Percentiles rank a stretch among this genome's conserved stretches.
Evolutionary conservation across 1,140 invertebrate species (phyloP).

Genomic region (Aphelenchoides avenae): DNA sequence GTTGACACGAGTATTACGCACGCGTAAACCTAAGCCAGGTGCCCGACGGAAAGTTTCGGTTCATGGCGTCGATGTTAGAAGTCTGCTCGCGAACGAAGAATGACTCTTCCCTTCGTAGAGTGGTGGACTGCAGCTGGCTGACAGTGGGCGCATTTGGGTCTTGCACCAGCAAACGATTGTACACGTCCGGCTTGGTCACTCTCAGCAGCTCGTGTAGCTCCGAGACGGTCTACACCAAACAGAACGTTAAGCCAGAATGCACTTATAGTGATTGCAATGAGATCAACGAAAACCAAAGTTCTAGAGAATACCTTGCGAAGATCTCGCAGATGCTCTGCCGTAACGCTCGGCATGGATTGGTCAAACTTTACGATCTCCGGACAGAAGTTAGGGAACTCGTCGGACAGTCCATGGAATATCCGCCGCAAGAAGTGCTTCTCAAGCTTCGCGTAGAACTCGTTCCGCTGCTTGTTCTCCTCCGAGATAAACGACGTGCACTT

Average conservation of each 20-base stretch:
- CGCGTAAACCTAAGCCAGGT: slow-evolving; percentile 39
- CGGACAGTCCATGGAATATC: slow-evolving; percentile 34
- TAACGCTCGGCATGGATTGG: slow-evolving; percentile 22
- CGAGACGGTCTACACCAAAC: slow-evolving; percentile 24
- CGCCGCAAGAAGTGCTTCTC: slow-evolving; percentile 41
- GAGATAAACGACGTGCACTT: slow-evolving; percentile 32
- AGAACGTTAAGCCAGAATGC: too few relatives aligned
- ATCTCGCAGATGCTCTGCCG: slow-evolving; percentile 27
- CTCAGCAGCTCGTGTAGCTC: slow-evolving; percentile 41
- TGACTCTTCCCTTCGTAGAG: slow-evolving; percentile 37
- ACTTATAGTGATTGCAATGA: neutral
- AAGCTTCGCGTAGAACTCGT: slow-evolving; percentile 35
- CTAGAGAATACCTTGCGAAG: slow-evolving; percentile 21
- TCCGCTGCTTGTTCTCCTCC: slow-evolving; percentile 39
- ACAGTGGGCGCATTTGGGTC: slow-evolving; percentile 20
- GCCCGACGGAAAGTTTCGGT: slow-evolving; percentile 44
- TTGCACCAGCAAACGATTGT: slow-evolving; percentile 28
- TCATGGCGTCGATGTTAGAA: slow-evolving; percentile 34
- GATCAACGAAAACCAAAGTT: slow-evolving; percentile 8
- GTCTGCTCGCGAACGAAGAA: slow-evolving; percentile 43
- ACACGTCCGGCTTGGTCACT: slow-evolving; percentile 33
- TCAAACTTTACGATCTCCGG: slow-evolving; percentile 24
- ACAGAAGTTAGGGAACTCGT: slow-evolving; percentile 36
- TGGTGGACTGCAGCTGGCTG: slow-evolving; percentile 4
- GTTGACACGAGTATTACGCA: slow-evolving; percentile 2